Evolutionary conservation across 2,113 vertebrate species (phyloP), one percentile per base, ranked within the genome.

Genomic region (Halcyon senegalensis): DNA sequence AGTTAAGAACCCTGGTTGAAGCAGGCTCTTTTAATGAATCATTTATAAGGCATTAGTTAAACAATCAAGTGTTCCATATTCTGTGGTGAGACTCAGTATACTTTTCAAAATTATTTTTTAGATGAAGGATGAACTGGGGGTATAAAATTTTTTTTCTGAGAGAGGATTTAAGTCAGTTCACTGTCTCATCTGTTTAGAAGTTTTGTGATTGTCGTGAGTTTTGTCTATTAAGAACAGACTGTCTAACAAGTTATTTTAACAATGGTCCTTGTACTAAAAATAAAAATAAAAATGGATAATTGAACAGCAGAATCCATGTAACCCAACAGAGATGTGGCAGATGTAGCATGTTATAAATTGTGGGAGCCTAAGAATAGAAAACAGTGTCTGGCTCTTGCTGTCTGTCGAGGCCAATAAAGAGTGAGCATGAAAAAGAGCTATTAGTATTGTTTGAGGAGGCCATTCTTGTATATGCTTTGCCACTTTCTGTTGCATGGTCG

Each of bases 291-390:
- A 96, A 43, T 23, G 35, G 77, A 89, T 84, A 91, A 91, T 89
- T 84, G 77, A 84, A 51, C 84, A 89, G 62, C 59, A 90, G 62
- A 63, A 84, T 5, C 58, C 78, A 28, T 77, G 77, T 83, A 96
- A 96, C 43, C 48, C 37, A 90, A 62, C 63, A 93, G 89, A 94
- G 91, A 95, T 37, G 86, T 95, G 90, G 88, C 96, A 96, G 96
- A 93, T 96, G 92, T 90, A 97, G 60, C 80, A 44, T 93, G 95
- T 84, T 97, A 81, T 90, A 92, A 96, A 96, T 96, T 93, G 76
- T 92, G 55, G 41, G 86, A 87, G 56, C 50, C 90, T 90, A 95
- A 95, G 91, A 95, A 90, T 76, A 95, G 92, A 74, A 89, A 51
- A 94, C 44, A 81, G 58, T 88, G 72, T 83, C 75, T 93, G 80